Percentiles rank a stretch among this genome's conserved stretches.
These are phyloP conservation scores for Dinoponera quadriceps DNA, from an alignment of 1,140 invertebrate genomes.

Conservation along the genomic window DNA sequence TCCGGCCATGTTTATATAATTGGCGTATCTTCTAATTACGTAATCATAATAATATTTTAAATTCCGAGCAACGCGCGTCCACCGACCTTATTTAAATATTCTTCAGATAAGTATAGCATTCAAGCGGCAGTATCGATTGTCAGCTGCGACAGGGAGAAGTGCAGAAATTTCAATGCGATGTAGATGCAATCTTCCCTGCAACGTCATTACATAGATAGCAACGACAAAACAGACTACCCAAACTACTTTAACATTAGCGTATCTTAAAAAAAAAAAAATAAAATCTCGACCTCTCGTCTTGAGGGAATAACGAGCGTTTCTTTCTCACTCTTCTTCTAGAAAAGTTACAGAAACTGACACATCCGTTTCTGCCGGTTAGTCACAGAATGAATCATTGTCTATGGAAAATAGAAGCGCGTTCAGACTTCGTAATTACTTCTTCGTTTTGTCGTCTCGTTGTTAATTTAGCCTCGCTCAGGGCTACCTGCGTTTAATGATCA, in stretches of 20 bases:
- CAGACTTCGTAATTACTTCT: not conserved
- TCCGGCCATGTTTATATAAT: constrained; percentile 33
- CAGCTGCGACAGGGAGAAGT: not conserved
- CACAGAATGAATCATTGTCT: not conserved
- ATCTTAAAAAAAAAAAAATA: not conserved
- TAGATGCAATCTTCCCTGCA: too few species aligned
- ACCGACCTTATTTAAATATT: not conserved
- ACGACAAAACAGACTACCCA: not conserved
- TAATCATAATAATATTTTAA: constrained; percentile 34
- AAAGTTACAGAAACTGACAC: not conserved
- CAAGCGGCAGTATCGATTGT: not conserved
- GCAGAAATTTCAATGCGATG: not conserved
- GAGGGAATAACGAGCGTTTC: not conserved
- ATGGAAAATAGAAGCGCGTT: not conserved
- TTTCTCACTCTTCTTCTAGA: not conserved
- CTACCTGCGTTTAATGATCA: not conserved
- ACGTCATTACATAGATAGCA: not conserved
- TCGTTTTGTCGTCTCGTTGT: not conserved
- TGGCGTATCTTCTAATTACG: constrained; percentile 28
- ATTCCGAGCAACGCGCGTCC: not conserved
- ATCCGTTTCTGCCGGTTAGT: constrained; percentile 10
- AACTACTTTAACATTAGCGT: not conserved
- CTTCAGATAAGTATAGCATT: not conserved
- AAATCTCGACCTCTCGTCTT: not conserved
- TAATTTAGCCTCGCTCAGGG: not conserved